phyloP scores from a whole-genome alignment of 2,888 invertebrate genomes.

The Limnephilus rhombicus region DNA sequence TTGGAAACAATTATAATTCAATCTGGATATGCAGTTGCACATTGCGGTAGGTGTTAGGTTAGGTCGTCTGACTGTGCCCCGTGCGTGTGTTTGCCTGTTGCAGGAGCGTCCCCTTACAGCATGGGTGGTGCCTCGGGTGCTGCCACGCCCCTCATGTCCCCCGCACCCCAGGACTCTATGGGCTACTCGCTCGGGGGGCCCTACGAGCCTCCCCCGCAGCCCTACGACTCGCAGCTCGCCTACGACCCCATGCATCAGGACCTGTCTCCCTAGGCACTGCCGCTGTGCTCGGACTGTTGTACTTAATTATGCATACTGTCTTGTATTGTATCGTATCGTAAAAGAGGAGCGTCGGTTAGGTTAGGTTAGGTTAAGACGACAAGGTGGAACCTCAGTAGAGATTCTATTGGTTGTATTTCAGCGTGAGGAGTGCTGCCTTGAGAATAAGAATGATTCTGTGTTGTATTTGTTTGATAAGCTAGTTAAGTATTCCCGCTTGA shows the following conservation, averaged over 20 bases:
- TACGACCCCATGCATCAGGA: conserved; percentile 96
- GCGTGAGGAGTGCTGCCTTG: neutral
- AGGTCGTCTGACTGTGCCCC: conserved; percentile 15
- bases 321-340: neutral
- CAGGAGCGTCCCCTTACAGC: conserved; percentile 91
- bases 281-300: neutral
- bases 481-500: conserved; percentile 21
- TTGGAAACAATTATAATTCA: neutral
- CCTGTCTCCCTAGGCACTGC: conserved; percentile 79
- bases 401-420: neutral
- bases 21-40: neutral
- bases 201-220: conserved; percentile 93
- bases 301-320: neutral
- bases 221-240: conserved; percentile 93
- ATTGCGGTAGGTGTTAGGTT: neutral
- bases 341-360: neutral
- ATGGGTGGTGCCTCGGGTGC: conserved; percentile 94
- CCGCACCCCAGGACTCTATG: conserved; percentile 95
- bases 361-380: neutral
- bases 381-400: neutral
- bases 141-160: conserved; percentile 96
- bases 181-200: conserved; percentile 92
- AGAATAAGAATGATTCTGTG: neutral
- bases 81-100: conserved; percentile 69
- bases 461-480: neutral